Percentiles rank a stretch among this genome's conserved stretches.
phyloP scores from a whole-genome alignment of 2,888 invertebrate species.

The Ophion slaviceki region DNA sequence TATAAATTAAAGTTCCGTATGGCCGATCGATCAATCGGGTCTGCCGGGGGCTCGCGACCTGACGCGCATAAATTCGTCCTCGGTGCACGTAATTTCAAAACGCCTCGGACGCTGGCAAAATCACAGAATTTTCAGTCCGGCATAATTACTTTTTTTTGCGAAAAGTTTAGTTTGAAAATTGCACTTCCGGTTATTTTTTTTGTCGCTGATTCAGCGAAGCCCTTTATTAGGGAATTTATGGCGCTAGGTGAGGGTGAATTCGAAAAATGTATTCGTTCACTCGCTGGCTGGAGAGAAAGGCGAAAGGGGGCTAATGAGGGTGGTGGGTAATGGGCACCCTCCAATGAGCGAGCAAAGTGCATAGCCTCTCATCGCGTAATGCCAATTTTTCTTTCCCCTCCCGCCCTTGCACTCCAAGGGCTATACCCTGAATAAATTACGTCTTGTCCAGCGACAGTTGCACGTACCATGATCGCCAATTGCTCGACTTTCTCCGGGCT shows the following conservation, averaged over 20 bases:
- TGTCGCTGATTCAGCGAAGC: not conserved
- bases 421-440: slow-evolving; percentile 1
- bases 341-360: not conserved
- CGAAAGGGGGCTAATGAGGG: slow-evolving; percentile 3
- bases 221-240: slow-evolving; percentile 14
- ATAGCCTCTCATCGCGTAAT: not conserved
- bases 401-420: not conserved
- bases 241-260: slow-evolving; percentile 2
- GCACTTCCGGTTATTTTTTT: not conserved
- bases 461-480: slow-evolving; percentile 16
- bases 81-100: not conserved
- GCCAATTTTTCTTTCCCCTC: not conserved
- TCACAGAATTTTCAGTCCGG: not conserved
- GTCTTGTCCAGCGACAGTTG: not conserved
- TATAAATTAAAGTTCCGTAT: slow-evolving; percentile 54
- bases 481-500: not conserved
- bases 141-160: too few species aligned
- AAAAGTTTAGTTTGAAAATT: not conserved
- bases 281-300: not conserved
- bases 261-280: slow-evolving; percentile 2
- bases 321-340: slow-evolving; percentile 10
- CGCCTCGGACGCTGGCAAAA: slow-evolving; percentile 11
- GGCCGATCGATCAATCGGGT: slow-evolving; percentile 61
- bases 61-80: slow-evolving; percentile 54
- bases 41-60: slow-evolving; percentile 42